Base-by-base conservation (phyloP, 2,888 invertebrate species). In the Cantharis nigra region DNA sequence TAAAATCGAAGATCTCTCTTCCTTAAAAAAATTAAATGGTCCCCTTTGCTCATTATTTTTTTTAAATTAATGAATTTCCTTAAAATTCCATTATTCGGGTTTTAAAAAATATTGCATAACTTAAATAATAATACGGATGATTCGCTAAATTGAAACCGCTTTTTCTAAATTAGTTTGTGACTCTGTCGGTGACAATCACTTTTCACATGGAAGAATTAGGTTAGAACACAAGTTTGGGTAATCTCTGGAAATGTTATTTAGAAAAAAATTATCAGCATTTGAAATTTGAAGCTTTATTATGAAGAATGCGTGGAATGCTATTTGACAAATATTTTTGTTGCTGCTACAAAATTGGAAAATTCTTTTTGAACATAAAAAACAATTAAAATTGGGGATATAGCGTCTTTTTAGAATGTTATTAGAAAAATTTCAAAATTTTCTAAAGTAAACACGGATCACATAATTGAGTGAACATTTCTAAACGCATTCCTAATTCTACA, bases 381-480 rank as follows among this genome's bases (percentile, higher is more conserved):
- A n/a, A 49, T 49, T 49, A n/a, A n/a, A 49, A 3, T 26, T 49
- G 49, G 0, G n/a, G n/a, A n/a, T 49, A n/a, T 3, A 9, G 49
- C n/a, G 33, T 4, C 13, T 5, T 13, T 13, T 13, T 33, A 13
- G 13, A n/a, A n/a, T 49, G 0, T 49, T 49, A 49, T n/a, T n/a
- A n/a, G n/a, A n/a, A 49, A 33, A 13, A 4, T 33, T 33, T 33
- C 7, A 3, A 49, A 49, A n/a, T 49, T 49, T 49, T 49, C n/a
- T 9, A 7, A n/a, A 49, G 49, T 49, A 20, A 49, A 49, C n/a
- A 49, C 49, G 70, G 28, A 70, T 71, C 69, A 74, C 71, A 74
- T 74, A 71, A 77, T 71, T 69, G 69, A 49, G 71, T 74, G 74
- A 69, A 75, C 74, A 74, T 77, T 77, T 67, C 65, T 23, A 67